Evolutionary conservation across 2,888 invertebrate genomes (phyloP), one percentile per base, ranked within the genome.

Genomic region (Drosophila ustulata): DNA sequence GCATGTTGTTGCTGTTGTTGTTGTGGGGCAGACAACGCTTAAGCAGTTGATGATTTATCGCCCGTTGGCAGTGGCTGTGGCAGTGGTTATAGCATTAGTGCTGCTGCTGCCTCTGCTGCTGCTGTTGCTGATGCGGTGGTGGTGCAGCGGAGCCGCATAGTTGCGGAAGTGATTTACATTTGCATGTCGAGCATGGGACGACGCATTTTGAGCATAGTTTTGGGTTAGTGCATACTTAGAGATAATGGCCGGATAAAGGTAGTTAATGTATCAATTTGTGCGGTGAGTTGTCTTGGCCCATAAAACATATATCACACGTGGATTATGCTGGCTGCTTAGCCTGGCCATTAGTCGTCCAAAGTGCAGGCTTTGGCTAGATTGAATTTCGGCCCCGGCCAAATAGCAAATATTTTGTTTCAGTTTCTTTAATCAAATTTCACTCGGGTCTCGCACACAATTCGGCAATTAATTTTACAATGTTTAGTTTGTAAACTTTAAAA

Each of bases 181-280:
- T 82, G 87, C 82, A 88, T 82, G 86, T 80, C 66, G 77, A 73
- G 71, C 82, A 88, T 73, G 55, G 66, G 73, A 83, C 63, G 74
- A 83, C 59, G 83, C 88, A 82, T 82, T 82, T 80, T 74, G 81
- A 83, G 88, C 83, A 82, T 82, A 82, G 88, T 82, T 82, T 82
- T 80, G 43, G 71, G 78, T 71, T 61, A 52, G 45, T 37, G 72
- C 69, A 77, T 73, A 70, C 78, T 81, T 70, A 66, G 75, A 71
- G 83, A 86, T 82, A 82, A 82, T 88, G 84, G 87, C 87, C 82
- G 88, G 88, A 88, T 82, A 88, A 86, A 77, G 82, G 88, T 88
- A 82, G 82, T 82, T 88, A 86, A 82, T 82, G 82, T 82, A 82
- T 82, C 82, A 82, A 82, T 82, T 88, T 86, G 63, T 65, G 52